These are phyloP conservation scores for Geopemphigus sp. DNA, from an alignment of 1,140 invertebrate genomes.

Conservation along the genomic window DNA sequence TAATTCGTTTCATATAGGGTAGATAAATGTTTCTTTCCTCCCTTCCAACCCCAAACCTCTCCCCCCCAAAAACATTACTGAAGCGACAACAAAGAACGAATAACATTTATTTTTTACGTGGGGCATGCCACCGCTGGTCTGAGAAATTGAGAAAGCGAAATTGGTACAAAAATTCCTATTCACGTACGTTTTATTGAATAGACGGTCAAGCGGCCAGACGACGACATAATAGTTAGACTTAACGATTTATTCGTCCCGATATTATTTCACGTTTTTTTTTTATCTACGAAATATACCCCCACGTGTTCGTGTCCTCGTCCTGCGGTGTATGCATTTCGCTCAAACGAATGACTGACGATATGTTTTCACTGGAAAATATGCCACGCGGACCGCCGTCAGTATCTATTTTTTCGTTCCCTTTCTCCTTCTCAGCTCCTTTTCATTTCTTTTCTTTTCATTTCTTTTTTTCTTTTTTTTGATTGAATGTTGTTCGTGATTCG, in stretches of 20 bases:
- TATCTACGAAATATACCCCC: background rate
- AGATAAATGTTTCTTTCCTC: background rate
- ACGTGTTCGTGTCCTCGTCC: background rate
- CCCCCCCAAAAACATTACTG: background rate
- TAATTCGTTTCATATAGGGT: background rate
- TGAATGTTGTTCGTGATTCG: conserved; percentile 29
- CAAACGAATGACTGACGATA: conserved; percentile 30
- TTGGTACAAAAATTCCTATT: background rate
- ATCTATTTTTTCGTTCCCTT: background rate
- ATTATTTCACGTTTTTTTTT: conserved; percentile 20
- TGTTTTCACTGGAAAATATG: conserved; percentile 25
- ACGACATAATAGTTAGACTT: background rate
- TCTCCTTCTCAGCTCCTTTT: background rate
- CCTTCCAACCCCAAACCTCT: background rate
- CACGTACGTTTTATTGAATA: background rate
- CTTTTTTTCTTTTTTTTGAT: background rate
- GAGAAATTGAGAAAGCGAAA: background rate
- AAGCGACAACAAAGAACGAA: background rate
- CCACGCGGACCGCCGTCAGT: background rate
- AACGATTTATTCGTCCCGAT: conserved; percentile 20
- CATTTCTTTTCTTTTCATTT: background rate
- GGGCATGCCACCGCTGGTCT: too few species aligned
- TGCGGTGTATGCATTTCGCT: too few species aligned
- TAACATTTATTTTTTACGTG: background rate
- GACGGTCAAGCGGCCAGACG: background rate